Percentiles rank a stretch among this genome's conserved stretches.
Evolutionary conservation across 2,888 invertebrate genomes (phyloP).

Genomic region (Drosophila koepferae): DNA sequence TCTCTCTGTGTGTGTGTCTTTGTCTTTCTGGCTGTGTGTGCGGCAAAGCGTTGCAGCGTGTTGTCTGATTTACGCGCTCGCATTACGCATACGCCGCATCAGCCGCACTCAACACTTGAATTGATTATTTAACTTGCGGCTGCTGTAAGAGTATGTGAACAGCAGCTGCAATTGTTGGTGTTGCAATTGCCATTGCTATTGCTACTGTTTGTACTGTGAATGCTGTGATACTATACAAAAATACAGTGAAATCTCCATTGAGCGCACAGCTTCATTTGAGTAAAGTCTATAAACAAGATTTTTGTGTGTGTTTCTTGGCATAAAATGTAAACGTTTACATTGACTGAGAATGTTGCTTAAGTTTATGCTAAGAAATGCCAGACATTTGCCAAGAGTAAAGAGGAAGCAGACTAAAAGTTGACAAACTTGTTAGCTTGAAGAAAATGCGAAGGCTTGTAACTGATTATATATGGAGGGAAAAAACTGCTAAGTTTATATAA

Average conservation of each 20-base stretch:
- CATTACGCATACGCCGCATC: conserved; percentile 61
- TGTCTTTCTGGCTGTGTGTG: conserved; percentile 1
- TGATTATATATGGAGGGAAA: no score
- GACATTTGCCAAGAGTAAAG: background rate
- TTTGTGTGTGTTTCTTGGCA: background rate
- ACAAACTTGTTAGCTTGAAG: background rate
- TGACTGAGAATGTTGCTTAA: background rate
- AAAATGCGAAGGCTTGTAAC: background rate
- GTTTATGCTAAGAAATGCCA: background rate
- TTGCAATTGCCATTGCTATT: background rate
- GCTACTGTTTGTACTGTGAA: conserved; percentile 2
- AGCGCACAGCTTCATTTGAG: background rate
- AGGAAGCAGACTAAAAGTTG: background rate
- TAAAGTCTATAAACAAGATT: background rate
- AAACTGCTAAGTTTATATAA: no score
- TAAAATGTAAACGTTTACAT: background rate
- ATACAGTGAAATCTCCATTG: conserved; percentile 1
- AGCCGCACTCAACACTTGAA: conserved; percentile 53
- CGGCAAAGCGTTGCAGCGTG: conserved; percentile 5
- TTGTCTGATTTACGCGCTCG: conserved; percentile 47
- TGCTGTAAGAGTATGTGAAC: conserved; percentile 14
- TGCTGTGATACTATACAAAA: background rate
- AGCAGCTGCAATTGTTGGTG: conserved; percentile 7
- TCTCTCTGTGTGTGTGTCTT: background rate
- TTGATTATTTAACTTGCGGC: conserved; percentile 73